Conservation (phyloP, 2,113 vertebrate genomes). For the Brachirus orientalis region DNA sequence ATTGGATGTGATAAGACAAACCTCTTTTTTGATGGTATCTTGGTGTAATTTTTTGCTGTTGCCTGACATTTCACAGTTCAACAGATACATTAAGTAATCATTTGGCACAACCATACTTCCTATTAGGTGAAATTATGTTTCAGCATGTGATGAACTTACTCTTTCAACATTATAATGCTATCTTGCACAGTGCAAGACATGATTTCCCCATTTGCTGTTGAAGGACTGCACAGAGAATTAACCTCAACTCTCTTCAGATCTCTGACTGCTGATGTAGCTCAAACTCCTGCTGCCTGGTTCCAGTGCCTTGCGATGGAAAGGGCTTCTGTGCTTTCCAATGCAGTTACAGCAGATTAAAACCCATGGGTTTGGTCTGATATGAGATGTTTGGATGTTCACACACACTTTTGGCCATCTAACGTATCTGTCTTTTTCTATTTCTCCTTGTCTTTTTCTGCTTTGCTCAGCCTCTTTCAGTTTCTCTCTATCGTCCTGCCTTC, state of each 20-base stretch:
- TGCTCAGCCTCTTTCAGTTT: neutral
- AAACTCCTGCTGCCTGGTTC: neutral
- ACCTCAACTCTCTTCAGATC: too few relatives aligned
- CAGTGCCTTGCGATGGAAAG: neutral
- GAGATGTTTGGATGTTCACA: constrained; percentile 9
- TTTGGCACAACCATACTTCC: neutral
- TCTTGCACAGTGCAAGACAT: neutral
- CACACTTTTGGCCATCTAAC: constrained; percentile 3
- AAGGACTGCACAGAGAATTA: too few relatives aligned
- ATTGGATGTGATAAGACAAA: neutral
- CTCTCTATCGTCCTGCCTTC: neutral
- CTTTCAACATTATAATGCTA: neutral
- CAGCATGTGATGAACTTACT: neutral
- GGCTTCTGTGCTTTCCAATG: too few relatives aligned
- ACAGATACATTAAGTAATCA: neutral
- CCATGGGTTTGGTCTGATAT: constrained; percentile 1
- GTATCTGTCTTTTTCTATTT: neutral
- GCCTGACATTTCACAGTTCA: neutral
- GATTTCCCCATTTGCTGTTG: neutral
- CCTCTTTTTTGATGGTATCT: neutral
- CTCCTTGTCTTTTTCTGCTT: neutral
- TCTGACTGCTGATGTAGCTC: neutral
- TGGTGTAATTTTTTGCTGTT: neutral
- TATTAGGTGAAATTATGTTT: neutral
- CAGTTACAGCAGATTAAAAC: neutral